Evolutionary conservation across 2,888 invertebrate species (phyloP), one percentile per base, ranked within the genome.

Genomic region (Pristionchus fissidentatus): DNA sequence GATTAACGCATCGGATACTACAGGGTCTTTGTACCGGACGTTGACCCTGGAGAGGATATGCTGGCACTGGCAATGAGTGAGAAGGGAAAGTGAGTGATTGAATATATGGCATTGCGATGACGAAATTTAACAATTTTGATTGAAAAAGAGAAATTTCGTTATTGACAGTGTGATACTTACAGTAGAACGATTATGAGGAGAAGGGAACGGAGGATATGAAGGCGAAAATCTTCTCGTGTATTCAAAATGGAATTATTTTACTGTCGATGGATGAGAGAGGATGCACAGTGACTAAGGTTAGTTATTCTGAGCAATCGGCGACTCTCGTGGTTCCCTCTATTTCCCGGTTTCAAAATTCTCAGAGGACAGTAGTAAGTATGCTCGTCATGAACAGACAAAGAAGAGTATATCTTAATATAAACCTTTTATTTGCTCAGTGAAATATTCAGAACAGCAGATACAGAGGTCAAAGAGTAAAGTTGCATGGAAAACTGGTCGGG

Each of bases 221-320:
- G 4, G n/a, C 8, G 22, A 70, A n/a, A 3, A n/a, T 38, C 70
- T 70, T 41, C 70, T 10, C 13, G 3, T 70, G 38, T 19, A 70
- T 70, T n/a, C 41, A n/a, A 7, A n/a, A 70, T 70, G 70, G 41
- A 41, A 7, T 70, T 1, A 22, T 70, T 7, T 7, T 26, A 13
- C 70, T 70, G 70, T 41, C 41, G 70, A 70, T 70, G 70, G 70
- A 70, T 15, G 70, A 70, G 70, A 70, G 41, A 7, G 70, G 70
- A 4, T n/a, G n/a, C 2, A 26, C 38, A n/a, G 70, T 70, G 41
- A 26, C 41, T n/a, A 70, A 70, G 70, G 70, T 66, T 5, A 66
- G 38, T 5, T n/a, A n/a, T n/a, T n/a, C n/a, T n/a, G n/a, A n/a
- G 70, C 2, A 62, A 62, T 29, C 10, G 3, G 13, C 3, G 8